Evolutionary conservation across 2,113 vertebrate species (phyloP), one percentile per base, ranked within the genome.

Genomic region (Glaucidium brasilianum): DNA sequence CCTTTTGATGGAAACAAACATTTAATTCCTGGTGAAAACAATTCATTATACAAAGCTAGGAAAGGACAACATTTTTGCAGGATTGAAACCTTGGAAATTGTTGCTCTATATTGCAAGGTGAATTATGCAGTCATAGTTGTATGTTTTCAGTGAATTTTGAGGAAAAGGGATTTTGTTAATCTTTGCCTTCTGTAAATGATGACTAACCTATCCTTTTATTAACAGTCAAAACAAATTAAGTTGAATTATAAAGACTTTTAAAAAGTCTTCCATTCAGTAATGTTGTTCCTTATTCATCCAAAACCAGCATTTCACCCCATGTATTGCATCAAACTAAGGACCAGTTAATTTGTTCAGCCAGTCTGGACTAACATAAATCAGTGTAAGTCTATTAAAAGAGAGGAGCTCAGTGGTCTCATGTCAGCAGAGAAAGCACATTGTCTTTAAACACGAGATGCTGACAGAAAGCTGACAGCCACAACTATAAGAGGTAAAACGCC

Each of bases 401-500:
- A 25, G 21, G 30, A 92, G n/a, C 88, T 68, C 53, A 21, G 67
- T 13, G 59, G 6, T 56, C 75, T 80, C 86, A 34, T 10, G 9
- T 56, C 90, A 78, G 56, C 75, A 35, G 58, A 92, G 66, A 63
- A 85, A 89, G 15, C 14, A 72, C 11, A 1, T 58, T 35, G 39
- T 0, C 94, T 96, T 79, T 47, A 58, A 92, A 43, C 37, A 35
- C 0, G 3, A 64, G 53, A 29, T 83, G 74, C 91, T 96, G 94
- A 93, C 83, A 95, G 85, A 74, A 93, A 63, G 56, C 92, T 95
- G 83, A 85, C 91, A 89, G 89, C 63, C 69, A 21, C 15, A 3
- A 11, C 77, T 67, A 90, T 37, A 91, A 63, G 74, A 86, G 58
- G 32, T 35, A 78, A 91, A 91, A 91, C 2, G 5, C 27, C 39